phyloP scores from a whole-genome alignment of 2,797 vertebrate species.

The Phataginus tricuspis region DNA sequence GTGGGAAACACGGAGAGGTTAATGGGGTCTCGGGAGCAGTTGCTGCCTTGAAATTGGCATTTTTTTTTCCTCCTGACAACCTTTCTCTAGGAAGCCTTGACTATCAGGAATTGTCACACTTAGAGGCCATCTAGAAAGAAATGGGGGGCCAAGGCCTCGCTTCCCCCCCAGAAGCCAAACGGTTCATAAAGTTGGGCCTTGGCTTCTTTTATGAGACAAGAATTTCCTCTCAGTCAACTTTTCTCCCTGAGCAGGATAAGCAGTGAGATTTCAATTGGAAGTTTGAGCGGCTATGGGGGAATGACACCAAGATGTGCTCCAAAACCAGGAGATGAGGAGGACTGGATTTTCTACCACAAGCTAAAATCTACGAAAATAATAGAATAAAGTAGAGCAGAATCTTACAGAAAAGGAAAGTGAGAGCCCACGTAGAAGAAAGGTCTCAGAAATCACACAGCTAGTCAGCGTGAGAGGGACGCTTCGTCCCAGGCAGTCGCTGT shows the following conservation, averaged over 20 bases:
- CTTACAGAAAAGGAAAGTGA: slow-evolving; percentile 51
- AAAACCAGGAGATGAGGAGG: slow-evolving; percentile 50
- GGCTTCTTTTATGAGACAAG: slow-evolving; percentile 65
- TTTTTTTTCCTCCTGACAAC: slow-evolving; percentile 6
- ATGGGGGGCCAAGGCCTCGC: slow-evolving; percentile 42
- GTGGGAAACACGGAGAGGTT: background rate
- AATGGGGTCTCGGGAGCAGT: slow-evolving; percentile 50
- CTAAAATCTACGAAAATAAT: slow-evolving; percentile 52
- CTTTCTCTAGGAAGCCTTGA: slow-evolving; percentile 56
- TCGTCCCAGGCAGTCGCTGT: background rate
- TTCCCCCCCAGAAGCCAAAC: slow-evolving; percentile 67
- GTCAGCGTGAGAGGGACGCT: background rate
- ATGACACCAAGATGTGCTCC: slow-evolving; percentile 47
- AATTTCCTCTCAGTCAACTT: slow-evolving; percentile 47
- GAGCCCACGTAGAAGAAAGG: background rate
- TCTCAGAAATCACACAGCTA: background rate
- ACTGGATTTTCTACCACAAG: slow-evolving; percentile 65
- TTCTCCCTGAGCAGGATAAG: slow-evolving; percentile 39
- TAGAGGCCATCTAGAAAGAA: slow-evolving; percentile 64
- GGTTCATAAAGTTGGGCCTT: slow-evolving; percentile 67
- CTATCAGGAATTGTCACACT: slow-evolving; percentile 70
- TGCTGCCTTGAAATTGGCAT: slow-evolving; percentile 33
- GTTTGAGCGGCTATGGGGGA: slow-evolving; percentile 46
- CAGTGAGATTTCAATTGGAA: slow-evolving; percentile 71
- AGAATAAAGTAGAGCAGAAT: background rate